Percentiles rank a stretch among this genome's conserved stretches.
These are phyloP conservation scores for Syngnathoides biaculeatus DNA, from an alignment of 2,113 vertebrate genomes.

Conservation along the genomic window DNA sequence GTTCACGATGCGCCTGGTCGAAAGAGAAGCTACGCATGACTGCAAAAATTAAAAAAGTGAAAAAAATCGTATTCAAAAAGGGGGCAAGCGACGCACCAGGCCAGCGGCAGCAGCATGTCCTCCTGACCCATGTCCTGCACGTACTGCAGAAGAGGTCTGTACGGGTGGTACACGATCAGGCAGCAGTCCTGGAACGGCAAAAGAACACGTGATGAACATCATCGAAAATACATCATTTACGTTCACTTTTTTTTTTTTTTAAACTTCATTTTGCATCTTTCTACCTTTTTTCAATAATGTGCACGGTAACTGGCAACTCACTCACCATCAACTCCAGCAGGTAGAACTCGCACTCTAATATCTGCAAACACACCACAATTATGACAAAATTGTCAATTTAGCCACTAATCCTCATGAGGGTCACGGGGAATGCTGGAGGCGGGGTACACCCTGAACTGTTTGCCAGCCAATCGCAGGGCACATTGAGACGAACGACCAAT, in stretches of 20 bases:
- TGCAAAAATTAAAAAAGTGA: not conserved
- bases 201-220: not conserved
- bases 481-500: too few relatives aligned
- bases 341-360: slow-evolving; percentile 99
- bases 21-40: slow-evolving; percentile 13
- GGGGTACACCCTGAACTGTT: too few relatives aligned
- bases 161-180: slow-evolving; percentile 98
- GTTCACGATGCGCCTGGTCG: slow-evolving; percentile 98
- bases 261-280: too few relatives aligned
- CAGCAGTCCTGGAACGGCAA: slow-evolving; percentile 86
- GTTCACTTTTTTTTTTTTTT: too few relatives aligned
- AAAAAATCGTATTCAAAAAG: not conserved
- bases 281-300: not conserved
- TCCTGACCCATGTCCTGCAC: slow-evolving; percentile 99
- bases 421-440: too few relatives aligned
- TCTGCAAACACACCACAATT: slow-evolving; percentile 68
- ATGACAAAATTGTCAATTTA: too few relatives aligned
- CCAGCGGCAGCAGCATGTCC: slow-evolving; percentile 95
- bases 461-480: too few relatives aligned
- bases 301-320: slow-evolving; percentile 40
- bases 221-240: too few relatives aligned
- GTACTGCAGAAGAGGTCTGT: slow-evolving; percentile 95
- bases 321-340: slow-evolving; percentile 97
- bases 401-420: too few relatives aligned
- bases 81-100: slow-evolving; percentile 78